Conservation (phyloP, 2,797 vertebrate species). For the Chaetophractus vellerosus region DNA sequence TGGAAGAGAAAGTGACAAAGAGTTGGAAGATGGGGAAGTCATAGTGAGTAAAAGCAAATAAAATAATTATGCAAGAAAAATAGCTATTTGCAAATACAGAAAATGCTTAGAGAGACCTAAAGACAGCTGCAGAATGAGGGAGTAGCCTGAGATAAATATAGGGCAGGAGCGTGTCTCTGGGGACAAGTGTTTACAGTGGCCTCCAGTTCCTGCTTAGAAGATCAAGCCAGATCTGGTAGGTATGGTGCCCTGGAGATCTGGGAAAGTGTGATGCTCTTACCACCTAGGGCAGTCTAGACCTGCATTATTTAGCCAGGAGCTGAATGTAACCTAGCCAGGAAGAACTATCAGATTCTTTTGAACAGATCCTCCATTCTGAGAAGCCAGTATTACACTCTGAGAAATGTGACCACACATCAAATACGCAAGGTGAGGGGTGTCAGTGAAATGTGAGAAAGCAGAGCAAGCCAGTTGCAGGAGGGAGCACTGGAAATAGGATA, state of each 20-base stretch:
- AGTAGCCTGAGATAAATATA: too few relatives aligned
- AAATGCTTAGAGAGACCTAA: not conserved
- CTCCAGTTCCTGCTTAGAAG: not conserved
- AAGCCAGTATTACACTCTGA: not conserved
- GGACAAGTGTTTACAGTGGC: not conserved
- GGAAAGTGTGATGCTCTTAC: not conserved
- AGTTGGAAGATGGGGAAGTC: not conserved
- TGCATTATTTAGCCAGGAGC: not conserved
- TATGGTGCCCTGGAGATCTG: not conserved
- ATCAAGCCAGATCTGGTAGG: not conserved
- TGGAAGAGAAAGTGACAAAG: not conserved
- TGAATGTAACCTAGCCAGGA: not conserved
- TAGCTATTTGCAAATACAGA: not conserved
- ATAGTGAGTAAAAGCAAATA: not conserved
- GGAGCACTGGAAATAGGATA: not conserved
- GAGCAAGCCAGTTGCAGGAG: not conserved
- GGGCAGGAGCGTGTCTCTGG: not conserved
- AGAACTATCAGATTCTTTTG: not conserved
- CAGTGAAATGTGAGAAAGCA: not conserved
- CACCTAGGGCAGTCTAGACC: not conserved
- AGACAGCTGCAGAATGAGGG: not conserved
- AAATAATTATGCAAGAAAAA: not conserved
- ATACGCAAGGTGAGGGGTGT: not conserved
- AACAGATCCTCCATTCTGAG: too few relatives aligned
- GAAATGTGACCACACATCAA: not conserved